phyloP scores from a whole-genome alignment of 2,797 vertebrate species.

The Tinamus major region DNA sequence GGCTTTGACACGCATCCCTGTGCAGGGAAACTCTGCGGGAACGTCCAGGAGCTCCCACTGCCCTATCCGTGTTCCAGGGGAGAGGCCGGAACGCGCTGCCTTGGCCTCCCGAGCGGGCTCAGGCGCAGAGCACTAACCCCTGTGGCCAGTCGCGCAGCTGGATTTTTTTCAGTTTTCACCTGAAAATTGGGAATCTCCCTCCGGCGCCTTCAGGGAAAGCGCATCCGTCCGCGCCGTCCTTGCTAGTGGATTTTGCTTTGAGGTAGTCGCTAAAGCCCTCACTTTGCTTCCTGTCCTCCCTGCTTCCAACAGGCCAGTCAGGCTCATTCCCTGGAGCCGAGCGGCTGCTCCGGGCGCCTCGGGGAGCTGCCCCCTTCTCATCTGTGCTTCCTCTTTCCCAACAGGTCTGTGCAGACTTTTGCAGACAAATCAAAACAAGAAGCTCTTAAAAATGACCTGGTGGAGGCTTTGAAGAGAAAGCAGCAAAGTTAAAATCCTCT shows the following conservation, averaged over 20 bases:
- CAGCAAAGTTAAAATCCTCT: constrained; percentile 86
- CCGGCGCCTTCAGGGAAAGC: background rate
- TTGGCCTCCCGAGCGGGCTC: accelerated
- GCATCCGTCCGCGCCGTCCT: background rate
- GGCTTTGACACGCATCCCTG: background rate
- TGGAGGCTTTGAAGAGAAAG: constrained; percentile 96
- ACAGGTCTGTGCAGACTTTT: constrained; percentile 94
- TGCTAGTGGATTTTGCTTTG: background rate
- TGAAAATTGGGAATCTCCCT: background rate
- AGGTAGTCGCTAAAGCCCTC: background rate
- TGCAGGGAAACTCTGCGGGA: background rate
- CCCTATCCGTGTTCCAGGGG: accelerated
- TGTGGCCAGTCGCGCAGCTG: background rate
- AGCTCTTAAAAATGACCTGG: constrained; percentile 93
- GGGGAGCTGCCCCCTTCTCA: background rate
- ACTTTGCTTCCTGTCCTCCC: background rate
- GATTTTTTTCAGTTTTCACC: background rate
- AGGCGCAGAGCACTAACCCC: background rate
- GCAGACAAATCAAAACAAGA: constrained; percentile 96
- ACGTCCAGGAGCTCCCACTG: background rate
- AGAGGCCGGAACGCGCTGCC: background rate
- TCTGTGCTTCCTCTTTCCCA: background rate
- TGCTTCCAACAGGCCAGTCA: background rate
- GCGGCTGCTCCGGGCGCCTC: constrained; percentile 16
- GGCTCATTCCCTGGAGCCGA: background rate